Evolutionary conservation across 1,140 invertebrate species (phyloP), one percentile per base, ranked within the genome.

Genomic region (Mesaphorura yosii): DNA sequence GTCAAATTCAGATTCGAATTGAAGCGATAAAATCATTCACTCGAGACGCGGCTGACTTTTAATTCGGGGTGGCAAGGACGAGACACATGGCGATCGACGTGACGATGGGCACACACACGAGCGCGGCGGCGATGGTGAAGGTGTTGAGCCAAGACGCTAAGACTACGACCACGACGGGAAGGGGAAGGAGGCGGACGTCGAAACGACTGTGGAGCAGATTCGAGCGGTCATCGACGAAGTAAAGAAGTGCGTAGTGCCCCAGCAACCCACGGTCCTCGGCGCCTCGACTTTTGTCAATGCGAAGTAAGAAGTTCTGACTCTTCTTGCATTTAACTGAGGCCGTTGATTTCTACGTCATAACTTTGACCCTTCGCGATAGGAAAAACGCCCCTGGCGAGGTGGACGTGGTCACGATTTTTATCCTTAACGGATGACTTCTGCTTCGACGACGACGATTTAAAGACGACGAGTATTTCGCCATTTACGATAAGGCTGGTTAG

Each of bases 11-110:
- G n/a, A n/a, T n/a, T n/a, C n/a, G n/a, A n/a, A n/a, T n/a, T n/a
- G n/a, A n/a, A n/a, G n/a, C n/a, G n/a, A n/a, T n/a, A n/a, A n/a
- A n/a, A n/a, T n/a, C n/a, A n/a, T n/a, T n/a, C n/a, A n/a, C n/a
- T n/a, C n/a, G n/a, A n/a, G n/a, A n/a, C n/a, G n/a, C n/a, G n/a
- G n/a, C n/a, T n/a, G n/a, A n/a, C n/a, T n/a, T n/a, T n/a, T n/a
- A n/a, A n/a, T n/a, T n/a, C n/a, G n/a, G n/a, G n/a, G n/a, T n/a
- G n/a, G n/a, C n/a, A n/a, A n/a, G n/a, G n/a, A n/a, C n/a, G n/a
- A n/a, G 93, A 14, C 95, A 98, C 73, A 88, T 87, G 7, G 88
- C 88, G 1, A 93, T 98, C 59, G 93, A 98, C 70, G 76, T 94
- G 39, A 90, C 93, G 81, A 76, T 91, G 57, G 88, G 88, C 63